Evolutionary conservation across 2,797 vertebrate species (phyloP).

Genomic region (Propithecus deckenii): DNA sequence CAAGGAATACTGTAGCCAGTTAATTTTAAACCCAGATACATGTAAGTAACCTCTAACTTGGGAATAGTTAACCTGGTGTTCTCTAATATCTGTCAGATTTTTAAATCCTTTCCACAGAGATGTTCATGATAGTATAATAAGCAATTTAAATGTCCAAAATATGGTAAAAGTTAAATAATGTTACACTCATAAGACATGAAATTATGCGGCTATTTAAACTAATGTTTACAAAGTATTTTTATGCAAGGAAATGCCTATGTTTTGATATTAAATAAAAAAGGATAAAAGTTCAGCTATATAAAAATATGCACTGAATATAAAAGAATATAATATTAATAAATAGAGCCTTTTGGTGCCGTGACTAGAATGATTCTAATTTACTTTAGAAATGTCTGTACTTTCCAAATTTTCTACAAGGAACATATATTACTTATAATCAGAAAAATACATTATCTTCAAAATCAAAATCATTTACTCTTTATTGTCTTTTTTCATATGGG

Average conservation of each 20-base stretch:
- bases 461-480: not conserved
- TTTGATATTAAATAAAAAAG: slow-evolving; percentile 20
- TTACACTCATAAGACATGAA: not conserved
- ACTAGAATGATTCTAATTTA: slow-evolving; percentile 4
- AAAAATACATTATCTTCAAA: not conserved
- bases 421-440: not conserved
- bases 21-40: not conserved
- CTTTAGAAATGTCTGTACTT: not conserved
- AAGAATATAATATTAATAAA: not conserved
- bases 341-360: not conserved
- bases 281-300: not conserved
- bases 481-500: not conserved
- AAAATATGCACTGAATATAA: not conserved
- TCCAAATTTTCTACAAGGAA: not conserved
- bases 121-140: not conserved
- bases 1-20: not conserved
- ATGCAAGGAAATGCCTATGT: not conserved
- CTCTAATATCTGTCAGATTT: not conserved
- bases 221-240: not conserved
- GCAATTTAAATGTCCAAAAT: not conserved
- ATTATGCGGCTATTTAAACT: not conserved
- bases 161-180: not conserved
- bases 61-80: not conserved
- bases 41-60: not conserved
- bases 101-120: not conserved